Evolutionary conservation across 2,888 invertebrate species (phyloP).

Genomic region (Caenorhabditis becei): DNA sequence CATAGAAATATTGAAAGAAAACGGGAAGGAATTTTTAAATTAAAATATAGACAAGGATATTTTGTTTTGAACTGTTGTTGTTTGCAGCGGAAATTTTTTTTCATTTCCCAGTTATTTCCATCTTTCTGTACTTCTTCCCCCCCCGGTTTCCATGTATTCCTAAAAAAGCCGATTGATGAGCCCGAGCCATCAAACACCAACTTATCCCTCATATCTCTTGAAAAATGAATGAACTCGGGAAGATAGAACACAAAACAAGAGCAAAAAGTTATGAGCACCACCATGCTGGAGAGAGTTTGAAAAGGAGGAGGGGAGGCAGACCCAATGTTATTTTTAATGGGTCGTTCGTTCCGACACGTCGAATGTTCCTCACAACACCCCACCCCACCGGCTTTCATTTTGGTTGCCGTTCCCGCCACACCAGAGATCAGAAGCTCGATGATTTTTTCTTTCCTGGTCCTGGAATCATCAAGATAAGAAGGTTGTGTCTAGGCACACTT

Average conservation of each 20-base stretch:
- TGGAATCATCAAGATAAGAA: too few relatives aligned
- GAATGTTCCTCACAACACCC: constrained; percentile 24
- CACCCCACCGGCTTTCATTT: constrained; percentile 11
- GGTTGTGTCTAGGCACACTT: too few relatives aligned
- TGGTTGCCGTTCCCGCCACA: constrained; percentile 1
- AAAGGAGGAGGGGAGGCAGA: constrained; percentile 10
- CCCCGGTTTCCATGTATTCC: neutral
- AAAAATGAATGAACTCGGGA: constrained; percentile 18
- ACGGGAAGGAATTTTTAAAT: too few relatives aligned
- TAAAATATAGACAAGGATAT: too few relatives aligned
- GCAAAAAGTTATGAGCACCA: constrained; percentile 21
- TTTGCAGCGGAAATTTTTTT: neutral
- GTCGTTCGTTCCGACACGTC: constrained; percentile 41
- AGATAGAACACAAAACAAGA: constrained; percentile 12
- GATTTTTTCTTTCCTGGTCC: neutral
- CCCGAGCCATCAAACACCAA: neutral
- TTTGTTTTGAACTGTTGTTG: neutral
- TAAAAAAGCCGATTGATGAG: neutral
- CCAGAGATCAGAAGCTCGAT: constrained; percentile 25
- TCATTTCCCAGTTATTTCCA: too few relatives aligned
- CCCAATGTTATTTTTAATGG: constrained; percentile 55
- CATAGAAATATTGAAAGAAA: too few relatives aligned
- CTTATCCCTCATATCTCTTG: neutral
- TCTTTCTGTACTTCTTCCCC: too few relatives aligned
- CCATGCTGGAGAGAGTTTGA: neutral